Evolutionary conservation across 2,797 vertebrate genomes (phyloP).

Genomic region (Cirrhinus mrigala): DNA sequence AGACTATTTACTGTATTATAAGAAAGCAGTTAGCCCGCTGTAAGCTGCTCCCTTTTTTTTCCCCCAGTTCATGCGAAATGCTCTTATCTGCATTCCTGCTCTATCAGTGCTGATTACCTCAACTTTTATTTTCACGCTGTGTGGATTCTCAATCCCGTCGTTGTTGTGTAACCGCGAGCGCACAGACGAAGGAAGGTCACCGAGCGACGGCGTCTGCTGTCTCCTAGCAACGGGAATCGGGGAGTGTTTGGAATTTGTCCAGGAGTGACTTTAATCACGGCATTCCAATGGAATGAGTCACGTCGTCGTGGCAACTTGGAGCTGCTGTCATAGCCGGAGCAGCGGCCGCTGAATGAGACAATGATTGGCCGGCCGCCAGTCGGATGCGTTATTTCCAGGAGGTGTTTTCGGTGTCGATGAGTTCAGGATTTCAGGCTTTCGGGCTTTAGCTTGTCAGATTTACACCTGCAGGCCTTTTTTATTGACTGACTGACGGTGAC

Average conservation of each 20-base stretch:
- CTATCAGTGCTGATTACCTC: too few relatives aligned
- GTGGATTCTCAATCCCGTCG: neutral
- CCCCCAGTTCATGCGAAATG: neutral
- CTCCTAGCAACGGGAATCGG: conserved; percentile 33
- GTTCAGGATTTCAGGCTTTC: neutral
- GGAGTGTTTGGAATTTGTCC: conserved; percentile 52
- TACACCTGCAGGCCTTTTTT: neutral
- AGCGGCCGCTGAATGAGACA: neutral
- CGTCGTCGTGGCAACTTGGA: conserved; percentile 46
- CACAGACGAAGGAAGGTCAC: neutral
- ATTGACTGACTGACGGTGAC: neutral
- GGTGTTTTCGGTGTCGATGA: neutral
- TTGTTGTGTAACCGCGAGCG: neutral
- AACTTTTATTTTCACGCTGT: neutral
- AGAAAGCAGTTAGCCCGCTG: too few relatives aligned
- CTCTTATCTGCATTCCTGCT: neutral
- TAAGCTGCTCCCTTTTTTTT: too few relatives aligned
- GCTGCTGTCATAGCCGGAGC: too few relatives aligned
- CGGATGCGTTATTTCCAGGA: neutral
- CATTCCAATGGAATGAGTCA: conserved; percentile 54
- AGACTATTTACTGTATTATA: neutral
- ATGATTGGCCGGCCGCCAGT: conserved; percentile 35
- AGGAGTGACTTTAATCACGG: conserved; percentile 23
- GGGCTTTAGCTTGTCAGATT: neutral
- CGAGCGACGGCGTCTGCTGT: neutral